These are phyloP conservation scores for Festucalex cinctus DNA, from an alignment of 2,113 vertebrate genomes.

Conservation along the genomic window DNA sequence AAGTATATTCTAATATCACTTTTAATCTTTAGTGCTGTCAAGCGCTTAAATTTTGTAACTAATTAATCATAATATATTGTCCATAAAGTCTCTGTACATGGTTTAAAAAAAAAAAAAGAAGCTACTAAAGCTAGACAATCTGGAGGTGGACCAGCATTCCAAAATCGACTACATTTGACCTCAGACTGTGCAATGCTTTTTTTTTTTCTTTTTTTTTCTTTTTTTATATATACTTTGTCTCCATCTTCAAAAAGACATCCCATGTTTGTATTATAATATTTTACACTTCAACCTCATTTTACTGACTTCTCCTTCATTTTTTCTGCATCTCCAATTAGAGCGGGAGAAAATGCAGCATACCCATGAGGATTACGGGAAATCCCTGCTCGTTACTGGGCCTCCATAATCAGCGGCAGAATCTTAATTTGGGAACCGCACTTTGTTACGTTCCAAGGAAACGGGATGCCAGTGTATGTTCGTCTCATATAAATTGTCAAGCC, in stretches of 20 bases:
- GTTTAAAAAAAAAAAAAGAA: neutral
- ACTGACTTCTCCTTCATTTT: conserved; percentile 15
- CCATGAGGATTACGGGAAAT: conserved; percentile 27
- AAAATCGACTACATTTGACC: neutral
- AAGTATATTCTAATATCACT: too few relatives aligned
- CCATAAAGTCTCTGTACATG: too few relatives aligned
- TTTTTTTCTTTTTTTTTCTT: neutral
- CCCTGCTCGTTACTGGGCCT: conserved; percentile 6
- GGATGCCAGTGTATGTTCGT: conserved; percentile 24
- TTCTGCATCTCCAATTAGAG: conserved; percentile 25
- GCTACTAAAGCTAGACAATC: neutral
- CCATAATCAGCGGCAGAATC: conserved; percentile 23
- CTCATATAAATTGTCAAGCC: conserved; percentile 54
- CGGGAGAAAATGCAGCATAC: neutral
- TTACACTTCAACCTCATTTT: conserved; percentile 1
- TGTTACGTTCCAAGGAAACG: conserved; percentile 51
- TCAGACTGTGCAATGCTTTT: neutral
- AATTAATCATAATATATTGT: too few relatives aligned
- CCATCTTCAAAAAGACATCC: neutral
- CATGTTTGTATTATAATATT: neutral
- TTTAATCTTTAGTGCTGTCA: too few relatives aligned
- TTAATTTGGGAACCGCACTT: conserved; percentile 45
- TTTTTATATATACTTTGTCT: neutral
- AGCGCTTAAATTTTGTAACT: too few relatives aligned
- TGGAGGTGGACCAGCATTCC: neutral